Percentiles rank a stretch among this genome's conserved stretches.
Evolutionary conservation across 2,113 vertebrate species (phyloP).

Genomic region (Sigmodon hispidus): DNA sequence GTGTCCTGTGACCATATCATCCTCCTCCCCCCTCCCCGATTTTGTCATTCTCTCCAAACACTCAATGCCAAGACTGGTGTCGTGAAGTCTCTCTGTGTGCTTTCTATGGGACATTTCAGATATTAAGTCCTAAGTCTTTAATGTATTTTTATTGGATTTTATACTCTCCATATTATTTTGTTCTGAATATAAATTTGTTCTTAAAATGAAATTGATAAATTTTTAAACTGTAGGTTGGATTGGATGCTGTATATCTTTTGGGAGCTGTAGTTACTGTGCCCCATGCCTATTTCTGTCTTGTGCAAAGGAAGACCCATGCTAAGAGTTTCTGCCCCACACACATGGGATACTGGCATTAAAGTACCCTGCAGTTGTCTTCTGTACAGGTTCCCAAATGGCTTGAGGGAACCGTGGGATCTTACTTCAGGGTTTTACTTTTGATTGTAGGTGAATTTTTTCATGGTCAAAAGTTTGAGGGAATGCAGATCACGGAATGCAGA

Average conservation of each 20-base stretch:
- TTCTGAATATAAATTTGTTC: background rate
- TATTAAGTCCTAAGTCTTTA: background rate
- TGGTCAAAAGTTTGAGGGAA: background rate
- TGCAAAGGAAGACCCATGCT: background rate
- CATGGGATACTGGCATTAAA: background rate
- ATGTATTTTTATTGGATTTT: background rate
- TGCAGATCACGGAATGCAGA: background rate
- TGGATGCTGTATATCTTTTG: background rate
- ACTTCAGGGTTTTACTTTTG: background rate
- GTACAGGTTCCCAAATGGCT: background rate
- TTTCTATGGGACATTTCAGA: background rate
- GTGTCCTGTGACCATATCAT: background rate
- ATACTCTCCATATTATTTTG: background rate
- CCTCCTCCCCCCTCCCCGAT: background rate
- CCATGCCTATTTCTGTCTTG: rapidly evolving
- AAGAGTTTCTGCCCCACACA: background rate
- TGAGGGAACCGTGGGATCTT: too few relatives aligned
- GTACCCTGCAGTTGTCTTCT: background rate
- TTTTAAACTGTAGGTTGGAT: background rate
- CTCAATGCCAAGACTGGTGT: background rate
- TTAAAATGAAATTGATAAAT: background rate
- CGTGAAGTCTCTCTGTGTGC: too few relatives aligned
- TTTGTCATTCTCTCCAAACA: background rate
- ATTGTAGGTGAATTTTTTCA: background rate
- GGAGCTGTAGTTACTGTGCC: rapidly evolving